Base-by-base conservation (phyloP, 2,113 vertebrate genomes). In the Tachuris rubrigastra region DNA sequence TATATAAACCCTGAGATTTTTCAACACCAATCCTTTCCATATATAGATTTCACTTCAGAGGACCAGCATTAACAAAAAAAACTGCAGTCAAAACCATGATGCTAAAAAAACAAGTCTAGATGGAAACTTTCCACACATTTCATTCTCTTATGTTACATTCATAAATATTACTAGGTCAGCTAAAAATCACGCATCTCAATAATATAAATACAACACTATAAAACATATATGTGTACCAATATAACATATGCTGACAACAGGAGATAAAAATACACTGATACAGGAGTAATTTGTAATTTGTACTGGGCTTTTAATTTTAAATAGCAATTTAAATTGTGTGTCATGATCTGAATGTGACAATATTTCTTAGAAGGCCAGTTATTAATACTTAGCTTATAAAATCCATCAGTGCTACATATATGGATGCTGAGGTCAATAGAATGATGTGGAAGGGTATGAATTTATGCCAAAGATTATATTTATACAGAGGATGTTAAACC, bases 401-500 rank as follows among this genome's bases (percentile, higher is more conserved):
- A 86, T 39, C 13, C 6, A 71, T 67, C 91, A 66, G 28, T 71
- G 65, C 55, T 87, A 78, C 55, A 47, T 72, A 30, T 78, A 44
- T 59, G 8, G 14, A 62, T 69, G 41, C 21, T 71, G 65, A 95
- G 55, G 37, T 63, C 56, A 81, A n/a, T 56, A 89, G 63, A 42
- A 73, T 67, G 22, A 83, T 76, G n/a, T 82, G 58, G 58, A 94
- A 66, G 14, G 93, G 47, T 60, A 73, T 77, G 55, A 80, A 60
- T 90, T 95, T 79, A 80, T 95, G 76, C 93, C 59, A 91, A 89
- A 79, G 56, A 39, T 44, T 58, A 18, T 73, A 63, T 91, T 96
- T 92, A 47, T 79, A n/a, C 11, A 56, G 22, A 87, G 73, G 44
- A 93, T 84, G 12, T 90, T 80, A 71, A 88, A 89, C 50, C 52